Conservation (phyloP, 2,113 vertebrate species). For the Antechinus flavipes region DNA sequence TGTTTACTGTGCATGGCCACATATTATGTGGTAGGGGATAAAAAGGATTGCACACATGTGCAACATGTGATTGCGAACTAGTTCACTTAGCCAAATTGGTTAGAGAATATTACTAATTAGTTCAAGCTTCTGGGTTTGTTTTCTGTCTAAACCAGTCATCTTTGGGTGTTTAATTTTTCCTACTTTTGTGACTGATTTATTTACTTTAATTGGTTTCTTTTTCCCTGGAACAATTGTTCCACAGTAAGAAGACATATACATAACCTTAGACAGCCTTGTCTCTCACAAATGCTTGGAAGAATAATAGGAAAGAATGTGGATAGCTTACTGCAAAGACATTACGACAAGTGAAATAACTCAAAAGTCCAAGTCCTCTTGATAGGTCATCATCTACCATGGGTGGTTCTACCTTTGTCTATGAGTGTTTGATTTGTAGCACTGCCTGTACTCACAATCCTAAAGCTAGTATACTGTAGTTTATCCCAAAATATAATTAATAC, state of each 20-base stretch:
- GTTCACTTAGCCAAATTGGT: neutral
- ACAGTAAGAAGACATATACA: neutral
- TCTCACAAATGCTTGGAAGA: neutral
- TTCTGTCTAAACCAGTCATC: neutral
- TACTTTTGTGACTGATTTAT: neutral
- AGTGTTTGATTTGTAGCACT: neutral
- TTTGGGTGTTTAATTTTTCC: neutral
- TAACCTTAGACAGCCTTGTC: neutral
- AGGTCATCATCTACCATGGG: neutral
- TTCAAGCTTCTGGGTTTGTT: neutral
- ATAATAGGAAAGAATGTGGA: neutral
- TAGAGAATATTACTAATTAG: constrained; percentile 12
- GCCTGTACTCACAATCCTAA: neutral
- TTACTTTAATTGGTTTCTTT: neutral
- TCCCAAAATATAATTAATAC: neutral
- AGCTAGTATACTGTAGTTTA: neutral
- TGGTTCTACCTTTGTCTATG: neutral
- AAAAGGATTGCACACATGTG: neutral
- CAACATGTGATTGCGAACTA: neutral
- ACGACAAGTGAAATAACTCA: neutral
- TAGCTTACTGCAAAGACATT: neutral
- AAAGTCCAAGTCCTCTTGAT: neutral
- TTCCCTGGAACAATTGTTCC: neutral
- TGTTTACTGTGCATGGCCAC: neutral
- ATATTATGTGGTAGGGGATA: neutral